Percentiles rank a stretch among this genome's conserved stretches.
These are phyloP conservation scores for Eilema depressum DNA, from an alignment of 2,888 invertebrate species.

Conservation along the genomic window DNA sequence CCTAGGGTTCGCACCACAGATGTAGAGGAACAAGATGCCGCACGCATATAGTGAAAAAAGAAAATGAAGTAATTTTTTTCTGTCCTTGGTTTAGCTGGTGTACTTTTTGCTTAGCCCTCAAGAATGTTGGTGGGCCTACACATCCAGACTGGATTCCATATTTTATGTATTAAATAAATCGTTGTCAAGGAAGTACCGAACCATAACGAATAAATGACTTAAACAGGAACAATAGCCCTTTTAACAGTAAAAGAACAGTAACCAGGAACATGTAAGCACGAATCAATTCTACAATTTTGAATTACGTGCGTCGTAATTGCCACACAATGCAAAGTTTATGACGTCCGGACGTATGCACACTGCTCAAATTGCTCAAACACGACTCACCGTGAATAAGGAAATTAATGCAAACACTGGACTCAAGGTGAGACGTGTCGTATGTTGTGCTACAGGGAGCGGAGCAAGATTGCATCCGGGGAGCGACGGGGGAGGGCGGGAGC, in stretches of 20 bases:
- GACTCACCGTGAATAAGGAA: slow-evolving; percentile 47
- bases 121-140: no score
- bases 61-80: no score
- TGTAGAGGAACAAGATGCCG: neutral
- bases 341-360: slow-evolving; percentile 27
- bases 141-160: no score
- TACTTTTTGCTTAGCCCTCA: no score
- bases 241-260: slow-evolving; percentile 11
- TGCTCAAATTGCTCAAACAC: slow-evolving; percentile 35
- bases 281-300: slow-evolving; percentile 9
- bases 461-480: slow-evolving; percentile 33
- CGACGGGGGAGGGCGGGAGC: slow-evolving; percentile 39
- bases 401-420: slow-evolving; percentile 29
- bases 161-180: no score
- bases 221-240: neutral
- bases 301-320: slow-evolving; percentile 22
- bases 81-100: no score
- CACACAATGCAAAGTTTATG: slow-evolving; percentile 28
- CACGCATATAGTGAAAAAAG: neutral
- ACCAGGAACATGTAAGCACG: slow-evolving; percentile 12
- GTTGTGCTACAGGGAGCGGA: slow-evolving; percentile 40
- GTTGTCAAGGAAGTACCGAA: no score
- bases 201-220: neutral
- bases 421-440: slow-evolving; percentile 56
- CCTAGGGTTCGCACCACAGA: neutral